phyloP scores from a whole-genome alignment of 2,888 invertebrate genomes.

The Andrena marginata region DNA sequence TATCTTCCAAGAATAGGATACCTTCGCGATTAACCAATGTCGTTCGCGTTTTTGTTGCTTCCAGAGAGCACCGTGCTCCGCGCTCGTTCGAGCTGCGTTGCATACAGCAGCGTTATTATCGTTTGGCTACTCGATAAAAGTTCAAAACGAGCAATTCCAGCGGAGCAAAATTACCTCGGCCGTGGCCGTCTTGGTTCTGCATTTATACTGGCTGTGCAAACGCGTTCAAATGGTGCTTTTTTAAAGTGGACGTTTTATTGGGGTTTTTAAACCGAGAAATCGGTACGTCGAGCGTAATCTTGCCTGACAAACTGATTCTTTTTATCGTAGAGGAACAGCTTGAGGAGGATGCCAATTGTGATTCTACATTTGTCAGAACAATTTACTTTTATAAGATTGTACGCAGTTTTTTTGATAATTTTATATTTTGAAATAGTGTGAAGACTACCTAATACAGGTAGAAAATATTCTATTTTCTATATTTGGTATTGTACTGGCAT shows the following conservation, averaged over 20 bases:
- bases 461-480: too few relatives aligned
- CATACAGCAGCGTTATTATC: conserved; percentile 28
- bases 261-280: neutral
- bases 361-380: too few relatives aligned
- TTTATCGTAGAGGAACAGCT: neutral
- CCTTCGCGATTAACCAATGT: conserved; percentile 26
- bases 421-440: too few relatives aligned
- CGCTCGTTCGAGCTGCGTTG: conserved; percentile 3
- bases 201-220: neutral
- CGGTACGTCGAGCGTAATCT: neutral
- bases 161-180: conserved; percentile 21
- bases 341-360: too few relatives aligned
- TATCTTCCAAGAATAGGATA: neutral
- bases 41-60: conserved; percentile 9
- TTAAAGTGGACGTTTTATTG: neutral
- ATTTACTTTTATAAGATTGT: too few relatives aligned
- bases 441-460: too few relatives aligned
- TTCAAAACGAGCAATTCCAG: conserved; percentile 41
- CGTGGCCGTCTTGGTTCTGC: conserved; percentile 10
- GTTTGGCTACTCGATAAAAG: conserved; percentile 43
- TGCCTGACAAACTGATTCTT: neutral
- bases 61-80: neutral
- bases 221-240: neutral
- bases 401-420: too few relatives aligned
- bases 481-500: too few relatives aligned